Conservation (phyloP, 2,113 vertebrate species). For the Formicarius rufipectus region DNA sequence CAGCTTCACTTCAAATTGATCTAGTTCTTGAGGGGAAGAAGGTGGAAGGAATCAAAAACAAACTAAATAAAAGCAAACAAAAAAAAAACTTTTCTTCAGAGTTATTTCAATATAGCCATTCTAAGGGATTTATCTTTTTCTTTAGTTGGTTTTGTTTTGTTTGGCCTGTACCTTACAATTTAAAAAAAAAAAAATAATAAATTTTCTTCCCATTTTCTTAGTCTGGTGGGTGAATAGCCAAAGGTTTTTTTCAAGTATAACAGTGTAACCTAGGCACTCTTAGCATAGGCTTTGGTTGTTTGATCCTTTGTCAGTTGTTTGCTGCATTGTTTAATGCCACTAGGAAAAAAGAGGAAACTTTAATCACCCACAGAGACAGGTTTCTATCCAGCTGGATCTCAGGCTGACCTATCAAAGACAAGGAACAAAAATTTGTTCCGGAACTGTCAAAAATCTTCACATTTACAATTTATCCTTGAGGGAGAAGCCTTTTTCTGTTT, state of each 20-base stretch:
- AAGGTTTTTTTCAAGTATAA: neutral
- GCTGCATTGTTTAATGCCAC: neutral
- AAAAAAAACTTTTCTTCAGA: neutral
- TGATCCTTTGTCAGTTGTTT: neutral
- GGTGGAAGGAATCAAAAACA: neutral
- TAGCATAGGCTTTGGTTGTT: neutral
- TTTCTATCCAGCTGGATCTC: neutral
- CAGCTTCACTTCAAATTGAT: neutral
- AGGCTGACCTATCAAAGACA: constrained; percentile 19
- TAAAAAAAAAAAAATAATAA: neutral
- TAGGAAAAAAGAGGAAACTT: neutral
- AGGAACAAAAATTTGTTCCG: neutral
- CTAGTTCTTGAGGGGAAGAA: neutral
- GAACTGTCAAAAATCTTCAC: constrained; percentile 21
- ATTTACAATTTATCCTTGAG: neutral
- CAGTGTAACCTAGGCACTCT: neutral
- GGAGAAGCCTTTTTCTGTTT: neutral
- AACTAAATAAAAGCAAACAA: neutral
- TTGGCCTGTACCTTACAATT: neutral
- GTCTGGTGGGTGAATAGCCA: neutral
- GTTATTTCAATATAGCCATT: neutral
- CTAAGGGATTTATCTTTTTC: neutral
- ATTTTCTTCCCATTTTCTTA: neutral
- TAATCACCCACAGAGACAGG: neutral
- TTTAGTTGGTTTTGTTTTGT: neutral